These are phyloP conservation scores for Heterotilapia buettikoferi DNA, from an alignment of 2,113 vertebrate species.

Conservation along the genomic window DNA sequence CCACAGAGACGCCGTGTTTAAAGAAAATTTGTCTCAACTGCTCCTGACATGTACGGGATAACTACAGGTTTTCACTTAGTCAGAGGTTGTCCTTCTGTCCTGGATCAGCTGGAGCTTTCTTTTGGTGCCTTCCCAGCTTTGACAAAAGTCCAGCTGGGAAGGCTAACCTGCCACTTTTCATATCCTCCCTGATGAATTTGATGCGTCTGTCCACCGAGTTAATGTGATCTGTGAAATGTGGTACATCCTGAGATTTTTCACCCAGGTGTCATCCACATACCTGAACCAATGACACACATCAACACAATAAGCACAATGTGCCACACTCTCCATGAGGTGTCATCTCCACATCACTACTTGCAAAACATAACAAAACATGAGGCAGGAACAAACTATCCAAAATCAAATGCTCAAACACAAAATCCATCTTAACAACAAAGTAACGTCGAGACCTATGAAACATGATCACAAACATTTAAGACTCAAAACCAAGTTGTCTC, in stretches of 20 bases:
- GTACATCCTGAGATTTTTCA: neutral
- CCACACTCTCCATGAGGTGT: neutral
- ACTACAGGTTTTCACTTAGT: no score
- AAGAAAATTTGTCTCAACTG: no score
- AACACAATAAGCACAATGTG: neutral
- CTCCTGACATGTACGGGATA: no score
- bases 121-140: no score
- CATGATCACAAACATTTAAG: neutral
- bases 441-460: neutral
- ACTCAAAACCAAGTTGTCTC: neutral
- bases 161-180: no score
- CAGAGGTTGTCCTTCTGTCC: no score
- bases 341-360: neutral
- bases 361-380: neutral
- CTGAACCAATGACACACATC: neutral
- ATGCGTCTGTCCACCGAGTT: no score
- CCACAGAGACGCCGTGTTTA: no score
- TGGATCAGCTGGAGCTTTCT: no score
- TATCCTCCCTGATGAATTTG: no score
- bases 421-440: neutral
- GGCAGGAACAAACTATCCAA: neutral
- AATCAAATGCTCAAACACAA: neutral
- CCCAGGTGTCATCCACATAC: neutral
- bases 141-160: no score
- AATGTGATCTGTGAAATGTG: no score